These are phyloP conservation scores for Nephotettix cincticeps DNA, from an alignment of 1,140 invertebrate genomes.

Conservation along the genomic window DNA sequence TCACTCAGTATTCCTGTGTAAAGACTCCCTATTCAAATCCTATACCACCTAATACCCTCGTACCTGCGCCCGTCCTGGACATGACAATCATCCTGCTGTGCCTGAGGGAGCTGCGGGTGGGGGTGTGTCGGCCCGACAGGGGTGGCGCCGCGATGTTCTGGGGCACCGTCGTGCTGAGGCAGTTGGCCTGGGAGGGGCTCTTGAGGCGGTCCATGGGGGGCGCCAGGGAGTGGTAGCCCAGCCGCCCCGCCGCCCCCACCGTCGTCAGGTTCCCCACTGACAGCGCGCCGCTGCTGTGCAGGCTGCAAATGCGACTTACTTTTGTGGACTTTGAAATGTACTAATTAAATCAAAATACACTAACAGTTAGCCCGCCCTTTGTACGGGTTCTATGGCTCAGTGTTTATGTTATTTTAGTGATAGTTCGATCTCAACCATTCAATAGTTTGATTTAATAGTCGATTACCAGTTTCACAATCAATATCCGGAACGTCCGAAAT, in stretches of 20 bases:
- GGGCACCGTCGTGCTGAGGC: slow-evolving; percentile 65
- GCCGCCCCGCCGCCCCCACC: neutral
- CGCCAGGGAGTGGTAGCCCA: neutral
- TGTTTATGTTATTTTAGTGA: neutral
- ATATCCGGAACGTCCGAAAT: too few relatives aligned
- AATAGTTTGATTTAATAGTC: too few relatives aligned
- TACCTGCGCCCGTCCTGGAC: slow-evolving; percentile 55
- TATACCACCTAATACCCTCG: too few relatives aligned
- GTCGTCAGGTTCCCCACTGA: slow-evolving; percentile 21
- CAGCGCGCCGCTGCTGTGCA: slow-evolving; percentile 6
- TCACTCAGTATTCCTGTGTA: too few relatives aligned
- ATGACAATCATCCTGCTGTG: slow-evolving; percentile 71
- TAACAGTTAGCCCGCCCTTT: too few relatives aligned
- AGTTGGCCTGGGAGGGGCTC: slow-evolving; percentile 53
- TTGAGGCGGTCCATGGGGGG: neutral
- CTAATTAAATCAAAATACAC: neutral
- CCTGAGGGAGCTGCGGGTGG: slow-evolving; percentile 66
- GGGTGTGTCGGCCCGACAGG: slow-evolving; percentile 63
- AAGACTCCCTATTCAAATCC: too few relatives aligned
- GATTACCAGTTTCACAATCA: too few relatives aligned
- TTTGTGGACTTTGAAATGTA: neutral
- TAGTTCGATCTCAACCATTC: too few relatives aligned
- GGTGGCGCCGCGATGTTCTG: slow-evolving; percentile 63
- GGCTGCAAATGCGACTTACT: neutral
- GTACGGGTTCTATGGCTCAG: neutral